These are phyloP conservation scores for Sitophilus oryzae DNA, from an alignment of 1,140 invertebrate species.

Conservation along the genomic window DNA sequence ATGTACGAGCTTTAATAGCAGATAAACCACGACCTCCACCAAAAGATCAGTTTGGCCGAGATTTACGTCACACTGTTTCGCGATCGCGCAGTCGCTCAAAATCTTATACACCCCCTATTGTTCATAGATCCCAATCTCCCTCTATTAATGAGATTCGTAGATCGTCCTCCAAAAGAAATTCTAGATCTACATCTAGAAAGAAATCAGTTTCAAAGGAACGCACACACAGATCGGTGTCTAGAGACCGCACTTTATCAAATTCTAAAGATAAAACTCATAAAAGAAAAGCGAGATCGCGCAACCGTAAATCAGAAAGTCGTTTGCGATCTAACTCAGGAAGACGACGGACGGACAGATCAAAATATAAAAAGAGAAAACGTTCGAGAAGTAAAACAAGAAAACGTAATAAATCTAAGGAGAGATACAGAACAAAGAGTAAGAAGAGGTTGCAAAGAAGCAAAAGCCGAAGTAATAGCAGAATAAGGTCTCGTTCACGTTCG, in stretches of 20 bases:
- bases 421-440: slow-evolving; percentile 23
- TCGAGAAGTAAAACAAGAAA: slow-evolving; percentile 36
- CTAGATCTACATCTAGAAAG: slow-evolving; percentile 34
- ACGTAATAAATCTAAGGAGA: slow-evolving; percentile 34
- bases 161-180: slow-evolving; percentile 27
- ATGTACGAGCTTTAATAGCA: slow-evolving; percentile 70
- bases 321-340: slow-evolving; percentile 49
- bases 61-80: slow-evolving; percentile 48
- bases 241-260: slow-evolving; percentile 33
- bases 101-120: slow-evolving; percentile 19
- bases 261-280: slow-evolving; percentile 44
- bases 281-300: slow-evolving; percentile 40
- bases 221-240: slow-evolving; percentile 29
- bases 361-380: slow-evolving; percentile 37
- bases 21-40: slow-evolving; percentile 57
- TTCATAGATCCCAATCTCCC: slow-evolving; percentile 27
- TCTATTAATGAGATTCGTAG: slow-evolving; percentile 23
- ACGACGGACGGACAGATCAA: slow-evolving; percentile 41
- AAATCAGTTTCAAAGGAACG: slow-evolving; percentile 36
- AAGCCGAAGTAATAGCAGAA: slow-evolving; percentile 7
- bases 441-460: slow-evolving; percentile 17
- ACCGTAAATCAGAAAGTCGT: slow-evolving; percentile 40
- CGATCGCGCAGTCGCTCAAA: slow-evolving; percentile 28
- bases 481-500: slow-evolving; percentile 15
- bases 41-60: slow-evolving; percentile 76